Conservation (phyloP, 2,888 invertebrate species). For the Perithous albicinctus region DNA sequence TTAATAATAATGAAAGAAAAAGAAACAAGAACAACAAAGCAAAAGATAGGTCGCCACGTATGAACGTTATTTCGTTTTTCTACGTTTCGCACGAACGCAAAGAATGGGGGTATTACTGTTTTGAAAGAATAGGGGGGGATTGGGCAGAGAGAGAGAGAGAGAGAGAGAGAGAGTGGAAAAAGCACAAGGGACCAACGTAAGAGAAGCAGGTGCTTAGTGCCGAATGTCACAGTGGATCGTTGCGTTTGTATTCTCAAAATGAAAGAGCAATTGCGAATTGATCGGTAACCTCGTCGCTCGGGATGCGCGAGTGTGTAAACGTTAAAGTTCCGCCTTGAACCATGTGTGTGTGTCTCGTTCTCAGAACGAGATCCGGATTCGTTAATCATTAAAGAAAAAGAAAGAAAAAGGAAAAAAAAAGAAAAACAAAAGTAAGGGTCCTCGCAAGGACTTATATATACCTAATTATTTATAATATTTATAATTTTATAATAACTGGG, state of each 20-base stretch:
- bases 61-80: slow-evolving; percentile 70
- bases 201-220: slow-evolving; percentile 70
- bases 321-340: slow-evolving; percentile 41
- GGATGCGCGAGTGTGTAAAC: slow-evolving; percentile 2
- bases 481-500: slow-evolving; percentile 82
- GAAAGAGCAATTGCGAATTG: slow-evolving; percentile 37
- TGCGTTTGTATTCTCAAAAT: slow-evolving; percentile 62
- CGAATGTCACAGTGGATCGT: slow-evolving; percentile 77
- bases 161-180: slow-evolving; percentile 60
- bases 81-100: slow-evolving; percentile 64
- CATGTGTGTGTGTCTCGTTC: slow-evolving; percentile 38
- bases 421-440: slow-evolving; percentile 32
- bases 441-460: slow-evolving; percentile 64
- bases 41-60: slow-evolving; percentile 66
- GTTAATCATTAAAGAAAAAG: slow-evolving; percentile 45
- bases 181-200: slow-evolving; percentile 80
- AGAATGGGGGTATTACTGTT: slow-evolving; percentile 53
- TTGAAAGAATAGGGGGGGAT: not conserved
- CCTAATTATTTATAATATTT: slow-evolving; percentile 82
- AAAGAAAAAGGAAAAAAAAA: not conserved
- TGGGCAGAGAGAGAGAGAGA: slow-evolving; percentile 17
- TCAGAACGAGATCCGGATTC: slow-evolving; percentile 33
- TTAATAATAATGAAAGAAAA: slow-evolving; percentile 55
- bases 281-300: slow-evolving; percentile 35
- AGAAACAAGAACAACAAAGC: slow-evolving; percentile 61